Evolutionary conservation across 2,888 invertebrate genomes (phyloP), one percentile per base, ranked within the genome.

Genomic region (Drosophila algonquin): DNA sequence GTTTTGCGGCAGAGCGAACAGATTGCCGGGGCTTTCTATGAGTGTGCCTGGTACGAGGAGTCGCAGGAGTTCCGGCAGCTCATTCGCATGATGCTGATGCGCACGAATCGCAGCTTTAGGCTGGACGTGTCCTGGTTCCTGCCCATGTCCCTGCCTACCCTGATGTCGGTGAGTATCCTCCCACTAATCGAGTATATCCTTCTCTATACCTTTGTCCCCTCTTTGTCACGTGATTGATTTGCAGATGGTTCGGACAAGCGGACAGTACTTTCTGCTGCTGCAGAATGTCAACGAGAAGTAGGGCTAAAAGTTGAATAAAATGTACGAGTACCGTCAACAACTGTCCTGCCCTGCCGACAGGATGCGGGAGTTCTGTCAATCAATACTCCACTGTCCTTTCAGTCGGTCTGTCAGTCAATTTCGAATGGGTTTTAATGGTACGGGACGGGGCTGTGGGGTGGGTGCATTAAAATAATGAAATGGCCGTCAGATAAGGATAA

Each of bases 81-180:
- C 55, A 57, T 84, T 32, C 76, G 60, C 54, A 91, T 91, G 91
- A 90, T 91, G 80, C 79, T 91, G 57, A 80, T 90, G 77, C 90
- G 91, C 56, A 79, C 88, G 8, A 89, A 89, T 75, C 79, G 64
- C 27, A 46, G 35, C 12, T 80, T 85, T 32, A 54, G 60, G 4
- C 75, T 91, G 54, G 80, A 89, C 53, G 80, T 91, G 24, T 91
- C 91, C 35, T 90, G 90, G 90, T 91, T 91, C 57, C 59, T 84
- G 5, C 88, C 80, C 30, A 90, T 91, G 90, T 84, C 90, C 0
- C 61, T 91, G 63, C 79, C 90, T 44, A 91, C 91, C 0, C 70
- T 91, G 12, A 67, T 91, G 79, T 56, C 78, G 54, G 91, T 91
- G 73, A 77, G 90, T 30, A 8, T 2, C 6, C 27, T 30, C 27